Conservation (phyloP, 2,797 vertebrate species). For the Paramormyrops hopkinsi region DNA sequence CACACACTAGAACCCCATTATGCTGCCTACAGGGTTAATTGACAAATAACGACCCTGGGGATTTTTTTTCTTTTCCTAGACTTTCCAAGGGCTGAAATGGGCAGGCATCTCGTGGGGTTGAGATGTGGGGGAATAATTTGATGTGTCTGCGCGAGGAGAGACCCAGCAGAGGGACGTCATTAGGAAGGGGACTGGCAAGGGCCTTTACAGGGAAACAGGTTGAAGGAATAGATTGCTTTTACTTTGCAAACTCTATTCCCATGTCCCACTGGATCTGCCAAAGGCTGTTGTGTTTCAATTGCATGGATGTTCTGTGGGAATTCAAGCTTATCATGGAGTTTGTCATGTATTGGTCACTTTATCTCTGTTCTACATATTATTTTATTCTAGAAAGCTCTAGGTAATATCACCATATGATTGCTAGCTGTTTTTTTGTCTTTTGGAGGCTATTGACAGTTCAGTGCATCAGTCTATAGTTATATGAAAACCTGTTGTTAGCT, state of each 20-base stretch:
- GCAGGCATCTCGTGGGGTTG: not conserved
- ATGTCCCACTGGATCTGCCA: not conserved
- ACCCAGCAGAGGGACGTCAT: not conserved
- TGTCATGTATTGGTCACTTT: not conserved
- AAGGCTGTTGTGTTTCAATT: not conserved
- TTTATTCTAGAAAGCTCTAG: not conserved
- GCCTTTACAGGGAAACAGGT: not conserved
- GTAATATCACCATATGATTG: not conserved
- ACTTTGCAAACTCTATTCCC: not conserved
- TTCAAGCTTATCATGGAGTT: not conserved
- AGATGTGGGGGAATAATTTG: conserved; percentile 3
- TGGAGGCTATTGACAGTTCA: not conserved
- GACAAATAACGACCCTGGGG: not conserved
- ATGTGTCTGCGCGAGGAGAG: not conserved
- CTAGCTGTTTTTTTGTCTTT: not conserved
- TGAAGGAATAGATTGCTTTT: not conserved
- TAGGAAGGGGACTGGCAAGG: not conserved
- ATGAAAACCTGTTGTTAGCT: not conserved
- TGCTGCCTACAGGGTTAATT: conserved; percentile 14
- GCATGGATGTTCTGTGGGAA: not conserved
- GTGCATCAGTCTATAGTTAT: not conserved
- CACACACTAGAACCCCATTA: not conserved
- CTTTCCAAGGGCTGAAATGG: not conserved
- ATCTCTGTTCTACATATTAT: not conserved
- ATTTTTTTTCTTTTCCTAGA: not conserved